Percentiles rank a stretch among this genome's conserved stretches.
Conservation (phyloP, 2,888 invertebrate species). For the Hybos culiciformis region DNA sequence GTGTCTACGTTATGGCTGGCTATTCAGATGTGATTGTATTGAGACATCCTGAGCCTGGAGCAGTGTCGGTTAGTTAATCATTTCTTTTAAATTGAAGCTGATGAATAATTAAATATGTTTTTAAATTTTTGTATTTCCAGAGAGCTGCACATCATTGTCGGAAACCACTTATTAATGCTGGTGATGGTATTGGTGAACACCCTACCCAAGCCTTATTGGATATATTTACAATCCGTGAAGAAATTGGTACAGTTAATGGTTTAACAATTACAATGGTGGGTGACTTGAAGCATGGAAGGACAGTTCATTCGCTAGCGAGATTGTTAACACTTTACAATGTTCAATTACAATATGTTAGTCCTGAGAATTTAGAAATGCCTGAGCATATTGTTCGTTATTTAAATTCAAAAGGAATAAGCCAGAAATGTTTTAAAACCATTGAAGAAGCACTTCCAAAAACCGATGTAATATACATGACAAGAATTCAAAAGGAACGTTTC, state of each 20-base stretch:
- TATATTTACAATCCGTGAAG: conserved; percentile 95
- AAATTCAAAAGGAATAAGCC: conserved; percentile 59
- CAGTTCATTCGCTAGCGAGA: conserved; percentile 92
- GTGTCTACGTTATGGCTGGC: conserved; percentile 74
- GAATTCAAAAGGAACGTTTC: conserved; percentile 93
- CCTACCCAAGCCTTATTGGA: conserved; percentile 96
- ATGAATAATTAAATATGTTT: conserved; percentile 4
- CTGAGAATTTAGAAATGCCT: conserved; percentile 81
- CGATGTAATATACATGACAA: conserved; percentile 96
- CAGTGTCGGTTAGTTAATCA: conserved; percentile 58
- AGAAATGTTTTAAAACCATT: conserved; percentile 47
- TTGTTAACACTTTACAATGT: conserved; percentile 90
- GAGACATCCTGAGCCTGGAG: conserved; percentile 85
- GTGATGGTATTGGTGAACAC: conserved; percentile 94
- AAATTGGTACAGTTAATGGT: conserved; percentile 96
- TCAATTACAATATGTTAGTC: conserved; percentile 82
- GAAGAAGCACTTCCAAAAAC: conserved; percentile 83
- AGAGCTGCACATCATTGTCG: conserved; percentile 68
- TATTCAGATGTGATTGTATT: conserved; percentile 91
- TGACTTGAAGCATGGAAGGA: conserved; percentile 93
- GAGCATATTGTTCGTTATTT: conserved; percentile 69
- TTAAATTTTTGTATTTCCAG: conserved; percentile 38
- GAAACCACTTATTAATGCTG: conserved; percentile 93
- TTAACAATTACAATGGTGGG: conserved; percentile 96
- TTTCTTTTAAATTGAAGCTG: neutral